Conservation (phyloP, 2,797 vertebrate species). For the Florisuga fusca region DNA sequence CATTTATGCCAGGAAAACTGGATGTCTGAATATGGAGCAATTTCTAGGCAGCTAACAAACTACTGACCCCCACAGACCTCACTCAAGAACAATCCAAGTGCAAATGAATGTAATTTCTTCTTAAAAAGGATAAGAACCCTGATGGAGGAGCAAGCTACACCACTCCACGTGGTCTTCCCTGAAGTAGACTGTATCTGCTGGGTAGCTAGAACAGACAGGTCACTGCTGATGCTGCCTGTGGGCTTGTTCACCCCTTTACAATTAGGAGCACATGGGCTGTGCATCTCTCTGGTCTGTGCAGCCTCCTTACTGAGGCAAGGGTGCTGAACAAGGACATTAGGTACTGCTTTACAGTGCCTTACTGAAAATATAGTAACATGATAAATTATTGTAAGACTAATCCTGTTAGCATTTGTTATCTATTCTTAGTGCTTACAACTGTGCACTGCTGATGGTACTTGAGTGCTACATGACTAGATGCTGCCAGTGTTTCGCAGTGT, state of each 20-base stretch:
- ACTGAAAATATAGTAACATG: not conserved
- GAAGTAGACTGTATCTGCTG: not conserved
- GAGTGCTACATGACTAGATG: not conserved
- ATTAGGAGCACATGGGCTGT: fast-evolving
- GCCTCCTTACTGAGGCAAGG: not conserved
- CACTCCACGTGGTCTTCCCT: not conserved
- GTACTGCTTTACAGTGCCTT: not conserved
- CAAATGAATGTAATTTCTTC: not conserved
- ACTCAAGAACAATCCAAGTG: not conserved
- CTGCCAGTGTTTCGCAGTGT: not conserved
- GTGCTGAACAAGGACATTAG: not conserved
- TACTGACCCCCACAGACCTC: not conserved
- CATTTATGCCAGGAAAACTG: not conserved
- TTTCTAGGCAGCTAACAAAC: not conserved
- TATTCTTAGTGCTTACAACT: not conserved
- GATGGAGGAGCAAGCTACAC: not conserved
- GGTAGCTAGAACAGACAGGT: not conserved
- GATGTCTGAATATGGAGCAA: not conserved
- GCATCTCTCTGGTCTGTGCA: not conserved
- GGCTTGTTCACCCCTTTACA: not conserved
- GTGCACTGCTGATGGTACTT: not conserved
- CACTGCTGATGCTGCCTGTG: not conserved
- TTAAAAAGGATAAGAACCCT: not conserved
- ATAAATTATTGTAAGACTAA: not conserved
- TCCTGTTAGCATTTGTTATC: not conserved